A percentile compares a stretch with the other conserved stretches of the same genome.
These are phyloP conservation scores for Mesorhabditis belari DNA, from an alignment of 2,888 invertebrate genomes.

Conservation along the genomic window DNA sequence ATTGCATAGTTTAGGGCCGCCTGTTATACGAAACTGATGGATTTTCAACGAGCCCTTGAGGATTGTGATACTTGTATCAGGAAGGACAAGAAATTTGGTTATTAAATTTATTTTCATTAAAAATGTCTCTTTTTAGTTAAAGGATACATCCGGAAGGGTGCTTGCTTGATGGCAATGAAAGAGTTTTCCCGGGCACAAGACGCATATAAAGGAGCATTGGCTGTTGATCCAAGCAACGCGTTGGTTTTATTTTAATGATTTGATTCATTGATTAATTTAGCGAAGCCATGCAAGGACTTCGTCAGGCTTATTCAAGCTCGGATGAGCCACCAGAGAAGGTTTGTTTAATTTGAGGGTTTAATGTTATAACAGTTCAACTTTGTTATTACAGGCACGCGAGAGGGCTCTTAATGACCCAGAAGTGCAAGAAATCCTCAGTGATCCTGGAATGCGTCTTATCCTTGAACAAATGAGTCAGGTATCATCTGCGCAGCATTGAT, in stretches of 20 bases:
- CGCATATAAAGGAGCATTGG: conserved; percentile 90
- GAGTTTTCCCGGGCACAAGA: conserved; percentile 78
- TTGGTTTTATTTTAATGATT: too few relatives aligned
- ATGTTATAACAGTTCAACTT: conserved; percentile 1
- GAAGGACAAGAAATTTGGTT: conserved; percentile 85
- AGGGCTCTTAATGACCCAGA: conserved; percentile 96
- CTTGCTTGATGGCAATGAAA: conserved; percentile 90
- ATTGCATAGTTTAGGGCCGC: conserved; percentile 87
- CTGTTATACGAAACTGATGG: conserved; percentile 93
- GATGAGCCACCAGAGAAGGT: not conserved
- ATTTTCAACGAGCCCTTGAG: conserved; percentile 82
- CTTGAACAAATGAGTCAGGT: conserved; percentile 79
- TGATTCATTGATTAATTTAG: too few relatives aligned
- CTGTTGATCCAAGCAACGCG: conserved; percentile 81
- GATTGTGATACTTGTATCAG: conserved; percentile 91
- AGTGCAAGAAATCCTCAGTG: conserved; percentile 85
- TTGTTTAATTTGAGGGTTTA: not conserved
- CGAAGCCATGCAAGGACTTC: not conserved
- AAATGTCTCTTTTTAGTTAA: conserved; percentile 72
- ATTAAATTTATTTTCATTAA: conserved; percentile 40
- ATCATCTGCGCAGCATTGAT: too few relatives aligned
- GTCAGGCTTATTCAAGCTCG: not conserved
- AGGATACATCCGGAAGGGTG: conserved; percentile 93
- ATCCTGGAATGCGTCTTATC: conserved; percentile 97
- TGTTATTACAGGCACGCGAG: conserved; percentile 54